Base-by-base conservation (phyloP, 2,113 vertebrate species). In the Vulpes lagopus region DNA sequence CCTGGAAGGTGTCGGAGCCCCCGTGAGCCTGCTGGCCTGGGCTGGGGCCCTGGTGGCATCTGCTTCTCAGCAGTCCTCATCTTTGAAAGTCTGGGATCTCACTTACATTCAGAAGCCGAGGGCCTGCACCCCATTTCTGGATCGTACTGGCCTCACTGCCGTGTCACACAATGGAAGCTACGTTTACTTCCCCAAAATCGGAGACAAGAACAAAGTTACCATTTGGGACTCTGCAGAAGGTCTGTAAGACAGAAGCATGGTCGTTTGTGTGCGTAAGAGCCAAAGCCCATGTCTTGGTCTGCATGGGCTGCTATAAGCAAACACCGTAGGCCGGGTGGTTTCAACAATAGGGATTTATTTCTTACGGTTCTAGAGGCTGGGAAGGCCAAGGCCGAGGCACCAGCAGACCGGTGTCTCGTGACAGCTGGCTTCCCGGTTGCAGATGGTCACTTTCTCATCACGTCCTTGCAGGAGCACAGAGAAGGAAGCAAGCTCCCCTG, bases 171-270 rank as follows among this genome's bases (percentile, higher is more conserved):
- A 99, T 0, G 98, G 98, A 0, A 97, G 98, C 60, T 98, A 92
- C 0, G 60, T 99, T 73, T 99, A 98, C 97, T 99, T 99, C 20
- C 98, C 99, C 35, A 98, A 97, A 20, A 92, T 97, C 2, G 98
- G 98, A 57, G 98, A 98, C 38, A 98, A 97, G 76, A 98, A 88
- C 1, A 98, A 99, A 85, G 98, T 99, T 59, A 95, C 98, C 82
- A 92, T 99, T 74, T 99, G 99, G 99, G 98, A 99, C 71, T 2
- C 94, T 82, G 95, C 79, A 38, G 98, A 99, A 98, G 99, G 99
- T 99, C 8, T 76, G 98, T 97, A 65, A 76, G 60, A 32, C 4
- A 25, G 3, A 53, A 60, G 11, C 25, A 8, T 0, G 5, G 6
- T 17, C 19, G 0, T 27, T 14, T 20, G 2, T 16, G 53, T 12